Base-by-base conservation (phyloP, 2,888 invertebrate genomes). In the Lasioglossum malachurum region DNA sequence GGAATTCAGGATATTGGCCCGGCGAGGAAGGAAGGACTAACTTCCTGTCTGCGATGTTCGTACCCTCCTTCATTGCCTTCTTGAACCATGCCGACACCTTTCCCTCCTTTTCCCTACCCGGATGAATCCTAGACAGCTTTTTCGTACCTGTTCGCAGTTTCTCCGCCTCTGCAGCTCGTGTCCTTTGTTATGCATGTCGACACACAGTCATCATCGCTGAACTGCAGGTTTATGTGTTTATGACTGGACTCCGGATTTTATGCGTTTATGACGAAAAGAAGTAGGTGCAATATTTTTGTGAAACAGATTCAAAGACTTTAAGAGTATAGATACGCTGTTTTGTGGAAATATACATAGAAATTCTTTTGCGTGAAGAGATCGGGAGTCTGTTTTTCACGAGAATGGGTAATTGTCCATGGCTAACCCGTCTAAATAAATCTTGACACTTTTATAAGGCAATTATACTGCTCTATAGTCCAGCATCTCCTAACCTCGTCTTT, bases 1-100 rank as follows among this genome's bases (percentile, higher is more conserved):
- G 94, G 91, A 87, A 94, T 94, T 94, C 94, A 94, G 93, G 94
- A 94, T 94, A 94, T 94, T 93, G 92, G 92, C 92, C 92, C 92
- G 93, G 86, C 90, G 88, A 90, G 92, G 89, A 90, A 92, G 92
- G 93, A 93, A 93, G 93, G 92, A 92, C 91, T 80, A 91, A 88
- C 91, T 91, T 91, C 91, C 91, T 91, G 92, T 90, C 91, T 90
- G 84, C 84, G 84, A n/a, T n/a, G 82, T 81, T 78, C 71, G 10
- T 75, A 83, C 71, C 86, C 84, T 86, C 82, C 85, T 76, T 80
- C 80, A 64, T 19, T 41, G 35, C 31, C 81, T 76, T 90, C 89
- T 90, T 87, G 80, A 73, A 73, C 73, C 84, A 35, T 60, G 69
- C 67, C 85, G 76, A 67, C 86, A 75, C 64, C 82, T 80, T 86